A percentile compares a stretch with the other conserved stretches of the same genome.
Conservation (phyloP, 2,797 vertebrate genomes). For the Zalophus californianus region DNA sequence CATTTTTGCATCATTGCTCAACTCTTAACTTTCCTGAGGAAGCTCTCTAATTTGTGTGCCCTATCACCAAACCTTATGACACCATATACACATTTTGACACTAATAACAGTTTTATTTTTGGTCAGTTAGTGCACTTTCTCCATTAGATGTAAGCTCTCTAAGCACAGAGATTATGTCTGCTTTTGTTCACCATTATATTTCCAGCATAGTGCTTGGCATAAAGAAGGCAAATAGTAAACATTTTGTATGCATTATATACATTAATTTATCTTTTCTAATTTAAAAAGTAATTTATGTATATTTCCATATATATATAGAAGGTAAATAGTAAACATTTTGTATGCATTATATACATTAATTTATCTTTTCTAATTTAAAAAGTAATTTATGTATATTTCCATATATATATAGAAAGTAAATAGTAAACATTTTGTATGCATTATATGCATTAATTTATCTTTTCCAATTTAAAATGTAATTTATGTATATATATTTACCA, state of each 20-base stretch:
- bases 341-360: constrained; percentile 22
- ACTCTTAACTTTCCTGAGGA: neutral
- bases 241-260: neutral
- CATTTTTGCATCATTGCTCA: neutral
- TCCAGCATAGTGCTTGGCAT: neutral
- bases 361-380: constrained; percentile 19
- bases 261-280: constrained; percentile 40
- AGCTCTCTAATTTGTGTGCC: neutral
- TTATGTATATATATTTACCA: neutral
- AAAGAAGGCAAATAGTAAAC: neutral
- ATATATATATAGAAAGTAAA: neutral
- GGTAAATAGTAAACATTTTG: neutral
- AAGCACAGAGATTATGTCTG: neutral
- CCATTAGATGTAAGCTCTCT: neutral
- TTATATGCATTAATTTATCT: constrained; percentile 36
- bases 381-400: neutral
- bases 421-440: neutral
- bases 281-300: neutral
- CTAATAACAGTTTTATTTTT: neutral
- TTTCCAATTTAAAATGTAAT: neutral
- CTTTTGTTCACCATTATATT: neutral
- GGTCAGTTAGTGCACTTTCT: neutral
- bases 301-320: neutral
- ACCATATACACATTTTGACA: neutral
- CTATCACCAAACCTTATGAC: neutral